Base-by-base conservation (phyloP, 2,797 vertebrate species). In the Pagetopsis macropterus region DNA sequence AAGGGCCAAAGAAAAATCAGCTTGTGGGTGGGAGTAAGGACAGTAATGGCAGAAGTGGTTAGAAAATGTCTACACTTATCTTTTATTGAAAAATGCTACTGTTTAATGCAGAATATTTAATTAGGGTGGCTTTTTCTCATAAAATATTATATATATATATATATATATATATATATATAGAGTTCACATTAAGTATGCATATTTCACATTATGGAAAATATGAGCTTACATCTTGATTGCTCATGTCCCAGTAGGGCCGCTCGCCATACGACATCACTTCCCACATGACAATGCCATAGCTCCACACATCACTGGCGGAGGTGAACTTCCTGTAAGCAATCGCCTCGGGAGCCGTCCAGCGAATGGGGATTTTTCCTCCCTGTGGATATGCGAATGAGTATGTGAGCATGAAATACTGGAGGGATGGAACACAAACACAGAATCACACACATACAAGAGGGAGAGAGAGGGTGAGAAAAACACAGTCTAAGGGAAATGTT, bases 201-300 rank as follows among this genome's bases (percentile, higher is more conserved):
- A 11, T 33, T 17, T 58, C 17, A 50, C 23, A 63, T 52, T 12
- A 23, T 23, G 2, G 21, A 56, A 57, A 4, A 23, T 14, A 33
- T 58, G 15, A 27, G 93, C 98, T 96, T 91, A 99, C 98, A 10
- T 99, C 98, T 90, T 99, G 98, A 94, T 99, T 99, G 93, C 96
- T 98, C 98, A 99, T 99, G 94, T 99, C 98, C 98, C 98, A 99
- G 92, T 99, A 99, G 9, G 98, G 98, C 76, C 98, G 93, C 85
- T 99, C 98, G 48, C 98, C 98, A 0, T 99, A 99, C 17, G 97
- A 99, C 98, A 99, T 99, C 87, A 99, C 98, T 84, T 99, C 98
- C 98, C 98, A 99, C 98, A 99, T 99, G 90, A 99, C 97, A 0
- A 99, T 99, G 33, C 98, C 98, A 0, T 99, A 99, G 90, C 98